These are phyloP conservation scores for Volucella inflata DNA, from an alignment of 2,888 invertebrate species.

Conservation along the genomic window DNA sequence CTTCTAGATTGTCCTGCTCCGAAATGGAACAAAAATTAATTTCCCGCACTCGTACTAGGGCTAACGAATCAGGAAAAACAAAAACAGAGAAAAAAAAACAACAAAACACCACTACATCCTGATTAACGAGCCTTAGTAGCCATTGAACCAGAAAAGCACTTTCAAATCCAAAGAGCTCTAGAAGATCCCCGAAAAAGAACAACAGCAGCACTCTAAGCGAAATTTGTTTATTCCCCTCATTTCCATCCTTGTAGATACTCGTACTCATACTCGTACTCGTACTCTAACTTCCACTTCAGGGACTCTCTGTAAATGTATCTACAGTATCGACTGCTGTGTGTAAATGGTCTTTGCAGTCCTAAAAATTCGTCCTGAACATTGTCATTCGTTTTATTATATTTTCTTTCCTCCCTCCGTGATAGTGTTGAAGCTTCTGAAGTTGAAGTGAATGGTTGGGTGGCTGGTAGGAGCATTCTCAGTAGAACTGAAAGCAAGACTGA, in stretches of 20 bases:
- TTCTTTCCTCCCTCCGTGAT: conserved; percentile 2
- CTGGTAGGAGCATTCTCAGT: too few species aligned
- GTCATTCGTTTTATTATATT: conserved; percentile 8
- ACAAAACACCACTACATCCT: conserved; percentile 1
- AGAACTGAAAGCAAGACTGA: background rate
- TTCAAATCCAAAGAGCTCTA: conserved; percentile 12
- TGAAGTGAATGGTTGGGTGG: background rate
- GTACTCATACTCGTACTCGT: too few species aligned
- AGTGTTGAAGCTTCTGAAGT: too few species aligned
- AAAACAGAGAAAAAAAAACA: background rate
- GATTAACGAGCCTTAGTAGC: conserved; percentile 21
- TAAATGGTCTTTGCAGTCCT: background rate
- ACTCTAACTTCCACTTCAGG: conserved; percentile 5
- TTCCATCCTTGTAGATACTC: background rate
- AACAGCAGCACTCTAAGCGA: conserved; percentile 15
- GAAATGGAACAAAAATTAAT: background rate
- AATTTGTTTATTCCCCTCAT: conserved; percentile 34
- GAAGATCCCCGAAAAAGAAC: conserved; percentile 1
- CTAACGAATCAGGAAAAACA: background rate
- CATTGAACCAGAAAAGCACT: conserved; percentile 33
- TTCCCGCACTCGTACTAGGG: background rate
- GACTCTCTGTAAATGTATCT: conserved; percentile 4
- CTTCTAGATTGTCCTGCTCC: background rate
- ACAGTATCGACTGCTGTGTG: background rate
- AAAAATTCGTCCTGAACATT: conserved; percentile 10